Percentiles rank a stretch among this genome's conserved stretches.
phyloP scores from a whole-genome alignment of 2,888 invertebrate species.

The Chironomus riparius region DNA sequence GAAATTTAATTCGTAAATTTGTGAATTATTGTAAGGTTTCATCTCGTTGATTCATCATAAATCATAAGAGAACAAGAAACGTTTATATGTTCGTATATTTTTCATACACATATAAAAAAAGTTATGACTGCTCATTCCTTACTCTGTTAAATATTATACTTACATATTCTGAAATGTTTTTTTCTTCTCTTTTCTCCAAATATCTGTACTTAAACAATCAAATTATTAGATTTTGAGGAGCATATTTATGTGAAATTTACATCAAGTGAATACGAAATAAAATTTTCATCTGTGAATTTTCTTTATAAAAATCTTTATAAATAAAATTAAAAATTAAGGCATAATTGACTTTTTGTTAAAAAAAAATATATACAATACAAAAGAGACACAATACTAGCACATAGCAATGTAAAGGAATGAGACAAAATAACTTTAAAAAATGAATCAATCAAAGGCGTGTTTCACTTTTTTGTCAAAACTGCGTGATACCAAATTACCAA shows the following conservation, averaged over 20 bases:
- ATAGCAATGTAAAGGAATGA: neutral
- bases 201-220: no score
- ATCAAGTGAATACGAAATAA: neutral
- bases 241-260: no score
- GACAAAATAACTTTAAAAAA: neutral
- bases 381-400: neutral
- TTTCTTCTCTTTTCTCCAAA: no score
- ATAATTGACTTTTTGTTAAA: neutral
- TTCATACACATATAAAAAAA: neutral
- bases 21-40: slow-evolving; percentile 13
- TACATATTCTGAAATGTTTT: no score
- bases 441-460: slow-evolving; percentile 8
- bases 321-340: no score
- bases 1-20: slow-evolving; percentile 11
- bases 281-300: neutral
- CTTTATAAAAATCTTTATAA: no score
- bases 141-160: no score
- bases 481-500: neutral
- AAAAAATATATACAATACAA: no score
- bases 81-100: neutral
- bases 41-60: slow-evolving; percentile 8
- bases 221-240: neutral
- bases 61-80: neutral
- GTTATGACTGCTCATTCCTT: no score
- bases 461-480: neutral